Base-by-base conservation (phyloP, 2,888 invertebrate species). In the Agrochola litura region DNA sequence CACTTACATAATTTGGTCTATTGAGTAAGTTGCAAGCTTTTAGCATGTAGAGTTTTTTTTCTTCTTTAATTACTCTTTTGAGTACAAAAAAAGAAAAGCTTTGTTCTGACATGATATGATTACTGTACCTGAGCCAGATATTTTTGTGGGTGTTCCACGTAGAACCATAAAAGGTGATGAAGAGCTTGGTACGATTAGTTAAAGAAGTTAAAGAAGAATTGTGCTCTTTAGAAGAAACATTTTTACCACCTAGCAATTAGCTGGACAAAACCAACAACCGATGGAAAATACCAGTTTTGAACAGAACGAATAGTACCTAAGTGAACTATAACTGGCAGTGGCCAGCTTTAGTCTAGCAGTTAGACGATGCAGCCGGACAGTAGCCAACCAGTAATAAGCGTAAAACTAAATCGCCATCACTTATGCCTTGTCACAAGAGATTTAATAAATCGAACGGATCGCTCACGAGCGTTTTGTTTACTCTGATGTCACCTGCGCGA, bases 401-500 rank as follows among this genome's bases (percentile, higher is more conserved):
- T 12, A 37, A 37, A 37, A 37, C 3, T 19, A 52, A 79, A 80
- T 72, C 89, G 86, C 88, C 66, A 8, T 14, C 61, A 73, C 74
- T 72, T 68, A 79, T 79, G 41, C 19, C 63, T 85, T 82, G 54
- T 43, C 1, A 52, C 75, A 76, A 65, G 46, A n/a, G 52, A 60
- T 61, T 65, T 22, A 69, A 73, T 76, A 76, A 65, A 73, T 71
- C 67, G 81, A 75, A 85, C 78, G 65, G 58, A 76, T 81, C 73
- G 86, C 83, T 86, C 87, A 84, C 78, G 85, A 83, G 77, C 83
- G 84, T 79, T 73, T 61, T 88, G 87, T 89, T 86, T 82, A 83
- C 81, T 85, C 86, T 92, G 92, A 93, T 92, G 92, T 93, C 93
- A 94, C 92, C 86, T 86, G 88, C 82, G 89, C 89, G 79, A 92